Conservation (phyloP, 2,888 invertebrate genomes). For the Cerastis leucographa region DNA sequence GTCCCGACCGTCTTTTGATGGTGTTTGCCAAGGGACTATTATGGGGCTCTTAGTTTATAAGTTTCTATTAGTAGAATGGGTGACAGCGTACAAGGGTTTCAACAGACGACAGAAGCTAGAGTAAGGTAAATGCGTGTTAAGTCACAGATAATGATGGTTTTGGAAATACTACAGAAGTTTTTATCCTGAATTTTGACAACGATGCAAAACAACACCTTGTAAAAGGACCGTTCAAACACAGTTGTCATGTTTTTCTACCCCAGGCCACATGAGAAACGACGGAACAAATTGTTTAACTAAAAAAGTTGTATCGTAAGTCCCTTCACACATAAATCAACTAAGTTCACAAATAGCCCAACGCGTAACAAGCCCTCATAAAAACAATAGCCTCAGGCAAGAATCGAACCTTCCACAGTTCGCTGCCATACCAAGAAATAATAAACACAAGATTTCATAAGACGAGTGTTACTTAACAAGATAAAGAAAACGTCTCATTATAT, state of each 20-base stretch:
- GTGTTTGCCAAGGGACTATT: slow-evolving; percentile 53
- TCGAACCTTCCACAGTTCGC: slow-evolving; percentile 2
- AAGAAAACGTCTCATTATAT: slow-evolving; percentile 46
- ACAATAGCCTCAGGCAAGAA: slow-evolving; percentile 45
- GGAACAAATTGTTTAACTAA: background rate
- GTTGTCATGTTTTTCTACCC: no score
- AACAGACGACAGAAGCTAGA: background rate
- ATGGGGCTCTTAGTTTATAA: slow-evolving; percentile 40
- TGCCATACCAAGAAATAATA: slow-evolving; percentile 32
- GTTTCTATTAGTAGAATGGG: slow-evolving; percentile 34
- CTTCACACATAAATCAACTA: slow-evolving; percentile 38
- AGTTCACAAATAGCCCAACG: slow-evolving; percentile 21
- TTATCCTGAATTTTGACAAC: no score
- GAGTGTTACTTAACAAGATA: slow-evolving; percentile 46
- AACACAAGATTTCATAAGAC: slow-evolving; percentile 52
- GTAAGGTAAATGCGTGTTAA: background rate
- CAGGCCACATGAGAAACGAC: background rate
- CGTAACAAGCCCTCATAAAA: slow-evolving; percentile 35
- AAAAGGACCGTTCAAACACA: no score
- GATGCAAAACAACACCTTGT: no score
- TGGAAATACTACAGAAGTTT: background rate
- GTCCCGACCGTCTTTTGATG: slow-evolving; percentile 55
- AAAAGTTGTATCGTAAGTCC: background rate
- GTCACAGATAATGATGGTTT: background rate
- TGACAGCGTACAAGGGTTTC: background rate